Evolutionary conservation across 2,797 vertebrate genomes (phyloP).

Genomic region (Tragelaphus oryx): DNA sequence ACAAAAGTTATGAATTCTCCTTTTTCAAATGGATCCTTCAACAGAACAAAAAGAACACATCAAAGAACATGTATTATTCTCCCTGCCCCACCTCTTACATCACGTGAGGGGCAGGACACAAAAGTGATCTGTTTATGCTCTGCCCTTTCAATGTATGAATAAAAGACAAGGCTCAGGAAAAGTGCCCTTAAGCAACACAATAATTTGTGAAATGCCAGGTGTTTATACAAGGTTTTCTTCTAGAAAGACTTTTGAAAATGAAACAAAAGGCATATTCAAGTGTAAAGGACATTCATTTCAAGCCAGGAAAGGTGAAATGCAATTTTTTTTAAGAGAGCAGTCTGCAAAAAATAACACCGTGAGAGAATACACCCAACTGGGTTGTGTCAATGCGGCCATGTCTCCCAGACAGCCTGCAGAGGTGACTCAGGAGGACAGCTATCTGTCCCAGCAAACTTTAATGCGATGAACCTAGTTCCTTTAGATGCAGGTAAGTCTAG

Average conservation of each 20-base stretch:
- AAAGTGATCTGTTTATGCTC: conserved; percentile 40
- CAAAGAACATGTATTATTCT: neutral
- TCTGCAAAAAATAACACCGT: neutral
- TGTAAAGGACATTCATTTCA: conserved; percentile 58
- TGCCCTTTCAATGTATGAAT: conserved; percentile 62
- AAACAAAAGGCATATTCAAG: conserved; percentile 67
- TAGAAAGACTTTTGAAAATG: conserved; percentile 59
- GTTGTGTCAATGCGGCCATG: neutral
- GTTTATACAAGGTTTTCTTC: conserved; percentile 57
- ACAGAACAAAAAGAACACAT: conserved; percentile 24
- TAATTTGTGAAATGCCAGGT: conserved; percentile 72
- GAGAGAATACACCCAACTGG: neutral
- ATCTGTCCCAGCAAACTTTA: neutral
- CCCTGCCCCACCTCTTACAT: neutral
- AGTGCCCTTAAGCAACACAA: conserved; percentile 61
- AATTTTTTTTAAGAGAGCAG: neutral
- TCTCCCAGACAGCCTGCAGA: neutral
- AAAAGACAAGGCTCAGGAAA: conserved; percentile 52
- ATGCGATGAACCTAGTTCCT: neutral
- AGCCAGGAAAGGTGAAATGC: neutral
- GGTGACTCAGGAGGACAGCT: neutral
- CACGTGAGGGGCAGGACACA: neutral
- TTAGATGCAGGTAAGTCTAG: neutral
- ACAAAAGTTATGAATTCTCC: neutral
- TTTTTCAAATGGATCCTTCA: neutral